phyloP scores from a whole-genome alignment of 2,888 invertebrate genomes.

The Pollenia griseotomentosa region DNA sequence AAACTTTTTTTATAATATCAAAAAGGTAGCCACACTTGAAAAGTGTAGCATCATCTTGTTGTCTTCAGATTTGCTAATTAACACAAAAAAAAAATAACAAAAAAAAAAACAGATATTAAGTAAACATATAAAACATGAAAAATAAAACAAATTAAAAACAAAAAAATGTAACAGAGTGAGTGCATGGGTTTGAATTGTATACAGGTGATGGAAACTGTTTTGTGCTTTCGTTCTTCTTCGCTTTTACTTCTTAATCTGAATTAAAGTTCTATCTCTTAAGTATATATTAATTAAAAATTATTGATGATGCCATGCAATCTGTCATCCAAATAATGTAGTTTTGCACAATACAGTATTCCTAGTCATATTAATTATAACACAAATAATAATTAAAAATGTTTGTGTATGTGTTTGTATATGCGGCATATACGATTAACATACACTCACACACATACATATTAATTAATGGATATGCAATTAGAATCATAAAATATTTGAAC shows the following conservation, averaged over 20 bases:
- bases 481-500: constrained; percentile 32
- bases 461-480: constrained; percentile 23
- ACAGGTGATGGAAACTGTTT: constrained; percentile 60
- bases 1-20: constrained; percentile 34
- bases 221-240: constrained; percentile 45
- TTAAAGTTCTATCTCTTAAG: constrained; percentile 16
- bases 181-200: constrained; percentile 56
- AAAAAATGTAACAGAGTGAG: constrained; percentile 8
- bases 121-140: constrained; percentile 19
- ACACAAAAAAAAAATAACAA: constrained; percentile 44
- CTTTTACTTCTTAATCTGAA: constrained; percentile 1
- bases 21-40: constrained; percentile 57
- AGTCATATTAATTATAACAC: constrained; percentile 61
- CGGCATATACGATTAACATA: background rate
- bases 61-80: constrained; percentile 58
- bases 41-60: constrained; percentile 64
- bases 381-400: background rate
- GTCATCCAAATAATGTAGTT: constrained; percentile 44
- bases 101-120: constrained; percentile 54
- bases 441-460: background rate
- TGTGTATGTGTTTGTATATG: background rate
- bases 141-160: constrained; percentile 1
- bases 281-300: constrained; percentile 16
- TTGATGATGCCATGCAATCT: constrained; percentile 35
- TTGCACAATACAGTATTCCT: constrained; percentile 73